Evolutionary conservation across 2,113 vertebrate species (phyloP).

Genomic region (Saimiri boliviensis): DNA sequence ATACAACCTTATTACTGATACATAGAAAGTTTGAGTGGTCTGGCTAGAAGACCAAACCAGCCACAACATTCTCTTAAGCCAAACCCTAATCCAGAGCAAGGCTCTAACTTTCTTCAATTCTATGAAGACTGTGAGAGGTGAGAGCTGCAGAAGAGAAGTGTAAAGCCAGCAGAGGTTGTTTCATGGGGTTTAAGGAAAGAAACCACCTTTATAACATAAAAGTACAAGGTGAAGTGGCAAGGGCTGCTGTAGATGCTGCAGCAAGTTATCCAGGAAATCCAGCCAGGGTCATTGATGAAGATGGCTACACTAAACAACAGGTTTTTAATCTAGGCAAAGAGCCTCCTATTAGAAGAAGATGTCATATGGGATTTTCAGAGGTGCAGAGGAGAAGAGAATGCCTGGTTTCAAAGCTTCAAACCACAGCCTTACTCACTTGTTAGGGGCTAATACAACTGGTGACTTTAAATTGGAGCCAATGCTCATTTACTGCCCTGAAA

Average conservation of each 20-base stretch:
- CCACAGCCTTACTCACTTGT: background rate
- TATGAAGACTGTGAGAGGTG: background rate
- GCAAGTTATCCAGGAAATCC: background rate
- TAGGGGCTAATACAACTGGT: background rate
- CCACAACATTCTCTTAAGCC: background rate
- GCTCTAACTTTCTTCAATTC: background rate
- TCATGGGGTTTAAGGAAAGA: background rate
- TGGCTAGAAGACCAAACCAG: background rate
- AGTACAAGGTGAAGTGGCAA: background rate
- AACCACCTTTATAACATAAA: background rate
- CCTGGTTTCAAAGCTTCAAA: background rate
- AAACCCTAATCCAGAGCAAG: background rate
- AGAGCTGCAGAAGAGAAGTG: background rate
- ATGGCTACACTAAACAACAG: background rate
- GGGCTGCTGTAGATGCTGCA: background rate
- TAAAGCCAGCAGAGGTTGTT: background rate
- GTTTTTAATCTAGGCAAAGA: background rate
- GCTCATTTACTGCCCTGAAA: background rate
- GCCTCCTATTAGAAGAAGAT: background rate
- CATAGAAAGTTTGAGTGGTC: background rate
- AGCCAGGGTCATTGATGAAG: background rate
- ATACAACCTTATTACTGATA: background rate
- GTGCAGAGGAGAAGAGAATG: background rate
- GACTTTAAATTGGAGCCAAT: background rate
- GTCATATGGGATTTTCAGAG: background rate